Evolutionary conservation across 2,797 vertebrate genomes (phyloP), one percentile per base, ranked within the genome.

Genomic region (Echeneis naucrates): DNA sequence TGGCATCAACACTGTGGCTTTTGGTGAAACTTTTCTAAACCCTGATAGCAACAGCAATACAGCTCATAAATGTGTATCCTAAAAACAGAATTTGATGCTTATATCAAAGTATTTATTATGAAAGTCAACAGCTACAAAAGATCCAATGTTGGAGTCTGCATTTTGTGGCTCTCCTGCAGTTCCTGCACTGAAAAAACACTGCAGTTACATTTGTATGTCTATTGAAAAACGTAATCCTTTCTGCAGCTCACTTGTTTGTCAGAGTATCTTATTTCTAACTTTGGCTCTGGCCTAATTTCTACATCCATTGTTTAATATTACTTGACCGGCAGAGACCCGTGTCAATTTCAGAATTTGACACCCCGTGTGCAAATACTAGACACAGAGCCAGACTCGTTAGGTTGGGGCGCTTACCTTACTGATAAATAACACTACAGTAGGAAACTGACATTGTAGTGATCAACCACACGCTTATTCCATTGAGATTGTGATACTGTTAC

Each of bases 321-420:
- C 73, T 80, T 37, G 51, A 76, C 61, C 44, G 16, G 66, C 62
- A 65, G 54, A 63, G 52, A 83, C 44, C 44, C n/a, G 84, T 82
- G 76, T 88, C 80, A 42, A 32, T 85, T 87, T 84, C 71, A 63
- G 61, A 86, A 89, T 53, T 48, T 60, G 79, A 87, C 75, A 81
- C 78, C 58, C 73, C 30, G 51, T 42, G 38, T 6, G 2, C 55
- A 44, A 69, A 87, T 30, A 60, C 50, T 70, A 70, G 65, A 74
- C 55, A 73, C 63, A 55, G 76, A 85, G 54, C 70, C 27, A 0
- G 35, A 35, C 26, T 48, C 61, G 57, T 33, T 51, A 71, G 73
- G 17, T 2, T 32, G 71, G 71, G 12, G 5, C 38, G 21, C 32
- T 51, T 26, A 8, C n/a, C 33, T 24, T 27, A n/a, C 24, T 42